A percentile compares a stretch with the other conserved stretches of the same genome.
Conservation (phyloP, 92 coral and sea anemone genomes). For the Zoanthus sociatus region DNA sequence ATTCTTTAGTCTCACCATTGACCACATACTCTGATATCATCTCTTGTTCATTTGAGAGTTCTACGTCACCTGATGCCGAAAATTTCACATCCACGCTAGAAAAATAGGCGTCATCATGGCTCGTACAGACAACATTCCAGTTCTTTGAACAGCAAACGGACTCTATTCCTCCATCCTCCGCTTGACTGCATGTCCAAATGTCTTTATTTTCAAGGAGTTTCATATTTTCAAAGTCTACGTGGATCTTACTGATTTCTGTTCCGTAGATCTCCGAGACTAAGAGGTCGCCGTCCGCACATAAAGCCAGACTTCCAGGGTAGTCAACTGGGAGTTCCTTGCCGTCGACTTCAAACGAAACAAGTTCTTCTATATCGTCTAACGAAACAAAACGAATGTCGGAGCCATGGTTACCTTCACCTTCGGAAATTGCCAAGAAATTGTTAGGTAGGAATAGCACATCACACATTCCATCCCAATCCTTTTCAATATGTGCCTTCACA, state of each 20-base stretch:
- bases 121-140: neutral
- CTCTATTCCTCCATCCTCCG: slow-evolving; percentile 4
- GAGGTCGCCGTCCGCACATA: slow-evolving; percentile 5
- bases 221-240: slow-evolving; percentile 28
- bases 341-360: neutral
- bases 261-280: neutral
- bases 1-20: slow-evolving; percentile 41
- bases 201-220: slow-evolving; percentile 25
- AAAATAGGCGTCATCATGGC: neutral
- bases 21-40: slow-evolving; percentile 51
- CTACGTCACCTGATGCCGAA: slow-evolving; percentile 29
- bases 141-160: slow-evolving; percentile 26
- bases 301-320: slow-evolving; percentile 13
- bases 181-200: slow-evolving; percentile 25
- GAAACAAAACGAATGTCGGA: slow-evolving; percentile 10
- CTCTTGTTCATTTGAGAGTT: slow-evolving; percentile 25
- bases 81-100: slow-evolving; percentile 28
- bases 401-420: slow-evolving; percentile 44
- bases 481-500: slow-evolving; percentile 32
- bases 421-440: slow-evolving; percentile 35
- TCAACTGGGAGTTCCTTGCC: neutral
- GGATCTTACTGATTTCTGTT: slow-evolving; percentile 7
- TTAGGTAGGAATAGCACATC: slow-evolving; percentile 46
- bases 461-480: slow-evolving; percentile 12
- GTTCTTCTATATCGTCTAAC: slow-evolving; percentile 8